These are phyloP conservation scores for Prionailurus viverrinus DNA, from an alignment of 2,113 vertebrate species.

Conservation along the genomic window DNA sequence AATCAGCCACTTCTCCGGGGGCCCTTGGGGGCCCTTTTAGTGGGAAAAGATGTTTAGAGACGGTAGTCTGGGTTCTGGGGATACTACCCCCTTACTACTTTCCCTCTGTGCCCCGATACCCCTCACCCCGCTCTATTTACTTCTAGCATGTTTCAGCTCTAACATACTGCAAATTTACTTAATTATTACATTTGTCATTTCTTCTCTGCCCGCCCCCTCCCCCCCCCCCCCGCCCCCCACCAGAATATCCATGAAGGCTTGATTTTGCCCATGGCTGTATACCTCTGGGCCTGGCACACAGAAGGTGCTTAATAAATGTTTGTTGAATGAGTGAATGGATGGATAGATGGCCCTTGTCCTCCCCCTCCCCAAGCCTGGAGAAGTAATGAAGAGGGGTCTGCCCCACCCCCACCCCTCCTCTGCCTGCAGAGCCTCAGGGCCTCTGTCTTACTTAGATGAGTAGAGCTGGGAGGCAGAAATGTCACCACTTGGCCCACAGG, in stretches of 20 bases:
- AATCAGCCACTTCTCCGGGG: not conserved
- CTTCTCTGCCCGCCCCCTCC: not conserved
- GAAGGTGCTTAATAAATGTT: not conserved
- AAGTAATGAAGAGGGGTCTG: not conserved
- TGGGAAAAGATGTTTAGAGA: not conserved
- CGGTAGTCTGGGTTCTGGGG: not conserved
- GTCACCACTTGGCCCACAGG: not conserved
- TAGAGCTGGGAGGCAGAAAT: slow-evolving; percentile 19
- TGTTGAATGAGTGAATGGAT: not conserved
- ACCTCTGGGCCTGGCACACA: not conserved
- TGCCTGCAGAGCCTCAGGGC: not conserved
- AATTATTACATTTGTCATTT: not conserved
- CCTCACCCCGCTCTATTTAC: not conserved
- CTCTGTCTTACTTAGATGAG: slow-evolving; percentile 40
- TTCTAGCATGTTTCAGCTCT: not conserved
- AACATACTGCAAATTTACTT: not conserved
- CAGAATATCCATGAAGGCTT: not conserved
- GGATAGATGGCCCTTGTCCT: not conserved
- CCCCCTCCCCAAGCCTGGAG: not conserved
- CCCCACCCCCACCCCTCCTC: fast-evolving
- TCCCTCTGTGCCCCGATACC: not conserved
- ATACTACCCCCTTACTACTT: not conserved
- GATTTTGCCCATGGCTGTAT: not conserved
- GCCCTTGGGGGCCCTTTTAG: not conserved
- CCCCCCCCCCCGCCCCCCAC: not conserved